Conservation (phyloP, 2,888 invertebrate species). For the Sarcophaga variegata region DNA sequence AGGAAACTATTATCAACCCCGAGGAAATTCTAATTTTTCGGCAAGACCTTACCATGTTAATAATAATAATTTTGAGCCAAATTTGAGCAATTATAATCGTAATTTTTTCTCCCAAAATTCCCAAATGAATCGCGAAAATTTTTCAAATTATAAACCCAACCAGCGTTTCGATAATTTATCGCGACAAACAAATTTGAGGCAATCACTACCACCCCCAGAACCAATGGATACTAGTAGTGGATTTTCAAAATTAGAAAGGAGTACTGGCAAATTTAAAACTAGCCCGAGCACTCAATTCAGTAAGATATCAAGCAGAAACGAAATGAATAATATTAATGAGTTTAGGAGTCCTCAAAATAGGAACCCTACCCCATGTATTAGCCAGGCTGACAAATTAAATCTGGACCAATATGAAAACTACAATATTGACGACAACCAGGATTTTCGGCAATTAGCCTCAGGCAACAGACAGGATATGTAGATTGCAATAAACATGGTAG, state of each 20-base stretch:
- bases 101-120: background rate
- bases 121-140: background rate
- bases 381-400: background rate
- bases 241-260: constrained; percentile 23
- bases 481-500: no score
- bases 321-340: background rate
- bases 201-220: constrained; percentile 36
- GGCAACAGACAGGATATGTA: no score
- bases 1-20: constrained; percentile 16
- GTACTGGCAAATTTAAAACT: constrained; percentile 6
- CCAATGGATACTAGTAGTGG: constrained; percentile 29
- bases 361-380: background rate
- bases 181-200: background rate
- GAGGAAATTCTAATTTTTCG: constrained; percentile 23
- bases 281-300: background rate
- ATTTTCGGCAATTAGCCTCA: no score
- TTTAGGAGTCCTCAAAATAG: background rate
- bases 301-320: no score
- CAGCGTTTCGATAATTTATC: background rate
- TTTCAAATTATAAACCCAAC: constrained; percentile 14
- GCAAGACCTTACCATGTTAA: constrained; percentile 3
- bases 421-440: no score
- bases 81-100: background rate
- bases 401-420: constrained; percentile 1
- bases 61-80: background rate